These are phyloP conservation scores for Mohoua ochrocephala DNA, from an alignment of 2,113 vertebrate genomes.

Conservation along the genomic window DNA sequence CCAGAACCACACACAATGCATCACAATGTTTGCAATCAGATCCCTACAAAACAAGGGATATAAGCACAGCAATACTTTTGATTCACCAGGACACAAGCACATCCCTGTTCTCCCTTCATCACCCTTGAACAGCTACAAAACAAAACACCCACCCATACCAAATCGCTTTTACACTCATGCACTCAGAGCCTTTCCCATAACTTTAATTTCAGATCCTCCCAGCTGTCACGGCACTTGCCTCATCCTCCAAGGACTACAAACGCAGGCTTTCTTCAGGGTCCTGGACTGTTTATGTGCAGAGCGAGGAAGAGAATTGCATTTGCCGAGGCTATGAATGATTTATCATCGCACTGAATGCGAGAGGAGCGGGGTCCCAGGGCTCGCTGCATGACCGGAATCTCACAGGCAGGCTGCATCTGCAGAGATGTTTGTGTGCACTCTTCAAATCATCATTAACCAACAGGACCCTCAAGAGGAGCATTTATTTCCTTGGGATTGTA, in stretches of 20 bases:
- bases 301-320: background rate
- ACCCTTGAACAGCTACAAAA: background rate
- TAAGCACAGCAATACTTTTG: background rate
- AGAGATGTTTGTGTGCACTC: conserved; percentile 43
- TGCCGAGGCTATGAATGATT: conserved; percentile 61
- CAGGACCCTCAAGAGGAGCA: conserved; percentile 47
- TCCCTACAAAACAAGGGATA: background rate
- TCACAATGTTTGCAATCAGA: background rate
- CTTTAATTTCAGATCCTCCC: conserved; percentile 6
- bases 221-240: conserved; percentile 24
- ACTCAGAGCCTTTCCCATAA: background rate
- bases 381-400: conserved; percentile 26
- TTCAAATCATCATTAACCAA: conserved; percentile 60
- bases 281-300: conserved; percentile 27
- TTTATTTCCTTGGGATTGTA: conserved; percentile 34
- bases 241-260: conserved; percentile 36
- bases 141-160: background rate
- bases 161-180: background rate
- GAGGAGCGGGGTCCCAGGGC: conserved; percentile 47
- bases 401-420: conserved; percentile 28
- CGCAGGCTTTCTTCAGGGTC: conserved; percentile 11
- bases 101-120: background rate
- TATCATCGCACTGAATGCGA: conserved; percentile 27
- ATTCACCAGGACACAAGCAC: background rate
- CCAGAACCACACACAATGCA: background rate